A percentile compares a stretch with the other conserved stretches of the same genome.
phyloP scores from a whole-genome alignment of 2,113 vertebrate genomes.

The Ameiurus melas region DNA sequence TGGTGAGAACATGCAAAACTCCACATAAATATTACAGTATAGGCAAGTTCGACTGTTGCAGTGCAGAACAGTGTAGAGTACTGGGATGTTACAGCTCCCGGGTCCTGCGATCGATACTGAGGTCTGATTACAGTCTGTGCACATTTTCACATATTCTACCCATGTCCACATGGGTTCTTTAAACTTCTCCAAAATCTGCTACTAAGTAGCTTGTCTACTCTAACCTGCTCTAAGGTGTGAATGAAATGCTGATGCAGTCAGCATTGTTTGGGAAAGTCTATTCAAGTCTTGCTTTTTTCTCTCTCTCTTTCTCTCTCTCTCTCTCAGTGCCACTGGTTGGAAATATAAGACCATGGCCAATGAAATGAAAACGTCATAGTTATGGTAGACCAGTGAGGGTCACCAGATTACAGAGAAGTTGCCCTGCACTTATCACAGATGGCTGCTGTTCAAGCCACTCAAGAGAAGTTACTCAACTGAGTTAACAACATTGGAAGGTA shows the following conservation, averaged over 20 bases:
- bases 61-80: background rate
- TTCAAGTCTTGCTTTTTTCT: background rate
- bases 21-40: no score
- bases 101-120: background rate
- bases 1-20: background rate
- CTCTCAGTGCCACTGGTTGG: constrained; percentile 36
- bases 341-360: constrained; percentile 44
- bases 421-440: constrained; percentile 51
- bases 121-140: no score
- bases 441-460: constrained; percentile 51
- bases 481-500: constrained; percentile 60
- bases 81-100: background rate
- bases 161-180: background rate
- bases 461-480: constrained; percentile 54
- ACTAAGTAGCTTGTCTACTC: background rate
- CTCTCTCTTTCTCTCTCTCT: background rate
- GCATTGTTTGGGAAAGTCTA: constrained; percentile 40
- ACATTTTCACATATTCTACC: background rate
- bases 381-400: constrained; percentile 11
- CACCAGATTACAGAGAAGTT: constrained; percentile 49
- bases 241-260: constrained; percentile 43
- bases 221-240: background rate
- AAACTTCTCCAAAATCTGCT: background rate
- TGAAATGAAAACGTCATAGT: constrained; percentile 55
- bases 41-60: no score